phyloP scores from a whole-genome alignment of 2,113 vertebrate species.

The Pseudolaguvia tuberculata region DNA sequence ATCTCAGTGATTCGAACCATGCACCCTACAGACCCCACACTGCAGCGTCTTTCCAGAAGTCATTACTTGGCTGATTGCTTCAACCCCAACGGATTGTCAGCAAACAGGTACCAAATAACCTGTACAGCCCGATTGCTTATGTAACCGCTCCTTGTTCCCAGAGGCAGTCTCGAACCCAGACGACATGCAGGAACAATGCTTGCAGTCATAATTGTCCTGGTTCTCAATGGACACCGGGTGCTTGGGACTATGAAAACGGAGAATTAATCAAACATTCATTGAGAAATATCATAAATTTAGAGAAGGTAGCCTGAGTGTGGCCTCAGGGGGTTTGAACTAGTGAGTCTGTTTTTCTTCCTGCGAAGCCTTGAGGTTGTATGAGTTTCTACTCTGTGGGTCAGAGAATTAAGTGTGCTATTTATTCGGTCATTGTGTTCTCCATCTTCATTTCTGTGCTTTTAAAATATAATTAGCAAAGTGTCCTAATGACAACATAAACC shows the following conservation, averaged over 20 bases:
- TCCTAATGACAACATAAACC: background rate
- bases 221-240: conserved; percentile 13
- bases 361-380: conserved; percentile 10
- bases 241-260: background rate
- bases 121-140: conserved; percentile 30
- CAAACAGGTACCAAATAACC: conserved; percentile 26
- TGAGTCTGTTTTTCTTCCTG: conserved; percentile 17
- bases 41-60: conserved; percentile 25
- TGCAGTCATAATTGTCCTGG: conserved; percentile 23
- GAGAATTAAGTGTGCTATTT: conserved; percentile 16
- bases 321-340: conserved; percentile 10
- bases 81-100: conserved; percentile 17
- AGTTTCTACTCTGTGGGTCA: conserved; percentile 11
- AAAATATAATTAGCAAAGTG: background rate
- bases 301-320: conserved; percentile 11
- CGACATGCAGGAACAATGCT: background rate
- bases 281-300: conserved; percentile 6
- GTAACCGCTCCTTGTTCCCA: conserved; percentile 17
- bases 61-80: conserved; percentile 38
- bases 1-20: conserved; percentile 35
- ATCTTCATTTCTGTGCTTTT: conserved; percentile 7
- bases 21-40: conserved; percentile 25
- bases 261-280: conserved; percentile 34
- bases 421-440: conserved; percentile 16
- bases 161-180: conserved; percentile 12